These are phyloP conservation scores for Hippopotamus amphibius DNA, from an alignment of 2,113 vertebrate genomes.

Conservation along the genomic window DNA sequence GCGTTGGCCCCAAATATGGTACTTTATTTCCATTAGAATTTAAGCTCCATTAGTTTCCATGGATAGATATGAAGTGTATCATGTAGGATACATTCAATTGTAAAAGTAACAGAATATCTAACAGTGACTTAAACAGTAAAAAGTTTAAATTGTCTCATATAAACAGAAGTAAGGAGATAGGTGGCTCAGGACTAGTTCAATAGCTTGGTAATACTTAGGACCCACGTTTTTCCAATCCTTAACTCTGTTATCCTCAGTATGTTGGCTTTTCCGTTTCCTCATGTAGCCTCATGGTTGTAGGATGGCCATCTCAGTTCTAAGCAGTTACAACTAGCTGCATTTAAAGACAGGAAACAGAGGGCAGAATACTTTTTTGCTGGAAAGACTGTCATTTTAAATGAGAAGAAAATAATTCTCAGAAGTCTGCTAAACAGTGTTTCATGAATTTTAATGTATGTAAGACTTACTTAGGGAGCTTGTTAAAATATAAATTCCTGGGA, in stretches of 20 bases:
- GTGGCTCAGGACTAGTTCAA: background rate
- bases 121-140: background rate
- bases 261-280: background rate
- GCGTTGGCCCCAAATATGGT: background rate
- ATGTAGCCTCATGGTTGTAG: background rate
- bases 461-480: background rate
- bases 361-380: background rate
- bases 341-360: background rate
- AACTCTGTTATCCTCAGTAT: background rate
- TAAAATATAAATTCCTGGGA: background rate
- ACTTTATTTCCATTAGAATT: background rate
- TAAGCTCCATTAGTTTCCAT: background rate
- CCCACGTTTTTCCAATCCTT: background rate
- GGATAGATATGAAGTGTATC: background rate
- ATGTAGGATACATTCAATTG: background rate
- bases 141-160: background rate
- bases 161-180: background rate
- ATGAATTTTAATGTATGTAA: background rate
- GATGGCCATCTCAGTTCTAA: background rate
- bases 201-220: background rate
- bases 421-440: background rate
- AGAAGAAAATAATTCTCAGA: background rate
- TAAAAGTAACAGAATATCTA: background rate
- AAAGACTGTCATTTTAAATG: background rate
- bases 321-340: background rate